A percentile compares a stretch with the other conserved stretches of the same genome.
These are phyloP conservation scores for Xylota sylvarum DNA, from an alignment of 2,888 invertebrate genomes.

Conservation along the genomic window DNA sequence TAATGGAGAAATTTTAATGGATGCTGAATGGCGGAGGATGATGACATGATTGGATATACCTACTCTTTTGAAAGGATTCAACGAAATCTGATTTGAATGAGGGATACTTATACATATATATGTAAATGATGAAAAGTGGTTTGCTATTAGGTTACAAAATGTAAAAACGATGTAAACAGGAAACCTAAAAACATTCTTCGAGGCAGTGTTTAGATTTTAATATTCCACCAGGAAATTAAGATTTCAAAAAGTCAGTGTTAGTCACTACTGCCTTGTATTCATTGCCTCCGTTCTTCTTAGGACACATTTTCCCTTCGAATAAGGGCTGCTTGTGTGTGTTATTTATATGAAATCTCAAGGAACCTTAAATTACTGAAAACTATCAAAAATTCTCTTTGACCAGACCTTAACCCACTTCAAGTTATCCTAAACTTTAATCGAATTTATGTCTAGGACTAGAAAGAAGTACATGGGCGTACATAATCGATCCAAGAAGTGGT, in stretches of 20 bases:
- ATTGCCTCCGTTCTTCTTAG: too few species aligned
- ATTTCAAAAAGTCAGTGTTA: too few species aligned
- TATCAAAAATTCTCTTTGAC: too few species aligned
- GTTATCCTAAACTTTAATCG: not conserved
- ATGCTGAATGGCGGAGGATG: constrained; percentile 24
- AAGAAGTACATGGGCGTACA: not conserved
- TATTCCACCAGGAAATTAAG: too few species aligned
- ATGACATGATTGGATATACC: constrained; percentile 12
- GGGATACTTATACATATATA: not conserved
- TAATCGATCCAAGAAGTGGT: not conserved
- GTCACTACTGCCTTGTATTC: too few species aligned
- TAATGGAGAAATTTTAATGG: constrained; percentile 2
- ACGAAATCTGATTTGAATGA: constrained; percentile 17
- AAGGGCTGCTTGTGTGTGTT: too few species aligned
- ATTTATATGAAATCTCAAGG: too few species aligned
- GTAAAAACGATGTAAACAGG: not conserved
- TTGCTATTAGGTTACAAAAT: not conserved
- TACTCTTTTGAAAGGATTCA: constrained; percentile 20
- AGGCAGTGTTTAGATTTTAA: too few species aligned
- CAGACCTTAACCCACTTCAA: constrained; percentile 3
- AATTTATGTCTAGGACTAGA: not conserved
- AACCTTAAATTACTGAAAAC: too few species aligned
- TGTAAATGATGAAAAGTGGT: not conserved
- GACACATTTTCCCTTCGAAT: too few species aligned
- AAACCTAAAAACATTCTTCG: too few species aligned